Conservation (phyloP, 2,888 invertebrate species). For the Napeogenes inachia region DNA sequence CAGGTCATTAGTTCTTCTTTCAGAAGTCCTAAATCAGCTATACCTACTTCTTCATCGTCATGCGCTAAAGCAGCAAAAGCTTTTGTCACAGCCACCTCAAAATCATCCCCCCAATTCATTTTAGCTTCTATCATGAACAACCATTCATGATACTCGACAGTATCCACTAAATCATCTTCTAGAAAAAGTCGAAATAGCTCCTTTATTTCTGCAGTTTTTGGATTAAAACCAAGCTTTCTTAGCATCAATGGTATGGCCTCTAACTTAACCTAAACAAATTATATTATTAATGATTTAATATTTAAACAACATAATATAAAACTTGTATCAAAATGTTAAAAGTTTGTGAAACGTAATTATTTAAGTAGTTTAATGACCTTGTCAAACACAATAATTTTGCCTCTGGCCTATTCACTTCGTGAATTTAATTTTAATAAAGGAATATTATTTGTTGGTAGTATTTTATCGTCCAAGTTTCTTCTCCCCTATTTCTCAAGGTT, state of each 20-base stretch:
- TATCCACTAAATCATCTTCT: conserved; percentile 66
- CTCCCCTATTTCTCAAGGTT: no score
- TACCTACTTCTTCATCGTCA: conserved; percentile 58
- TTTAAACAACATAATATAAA: no score
- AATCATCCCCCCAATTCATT: conserved; percentile 63
- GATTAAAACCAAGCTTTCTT: conserved; percentile 64
- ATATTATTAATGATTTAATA: no score
- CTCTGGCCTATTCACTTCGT: neutral
- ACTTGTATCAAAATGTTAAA: no score
- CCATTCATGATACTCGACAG: conserved; percentile 63
- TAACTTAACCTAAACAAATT: conserved; percentile 47
- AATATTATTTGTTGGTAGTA: neutral
- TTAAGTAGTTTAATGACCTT: conserved; percentile 5
- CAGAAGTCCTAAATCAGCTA: conserved; percentile 51
- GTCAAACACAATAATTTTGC: neutral
- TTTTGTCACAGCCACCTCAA: conserved; percentile 53
- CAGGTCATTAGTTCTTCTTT: conserved; percentile 56
- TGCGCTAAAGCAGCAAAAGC: conserved; percentile 60
- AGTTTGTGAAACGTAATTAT: neutral
- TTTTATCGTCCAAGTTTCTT: neutral
- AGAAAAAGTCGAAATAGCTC: conserved; percentile 52
- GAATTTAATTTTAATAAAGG: neutral
- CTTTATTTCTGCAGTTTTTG: conserved; percentile 55
- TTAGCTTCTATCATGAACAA: conserved; percentile 69
- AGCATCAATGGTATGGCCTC: conserved; percentile 56